Percentiles rank a stretch among this genome's conserved stretches.
phyloP scores from a whole-genome alignment of 2,888 invertebrate species.

The Trichacis sp. region DNA sequence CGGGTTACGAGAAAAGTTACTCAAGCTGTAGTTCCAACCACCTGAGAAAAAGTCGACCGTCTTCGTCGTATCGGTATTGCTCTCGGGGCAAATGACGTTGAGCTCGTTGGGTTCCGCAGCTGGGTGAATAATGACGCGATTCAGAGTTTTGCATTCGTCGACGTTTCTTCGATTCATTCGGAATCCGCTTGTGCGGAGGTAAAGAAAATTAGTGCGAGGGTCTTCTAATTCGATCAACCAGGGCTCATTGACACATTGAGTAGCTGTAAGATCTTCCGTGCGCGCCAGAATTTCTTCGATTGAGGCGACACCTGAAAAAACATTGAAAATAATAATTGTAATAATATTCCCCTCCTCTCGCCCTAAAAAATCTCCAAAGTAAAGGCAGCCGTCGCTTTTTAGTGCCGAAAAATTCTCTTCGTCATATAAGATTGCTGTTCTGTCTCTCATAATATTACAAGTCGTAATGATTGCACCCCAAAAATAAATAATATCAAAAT shows the following conservation, averaged over 20 bases:
- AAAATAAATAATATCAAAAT: too few relatives aligned
- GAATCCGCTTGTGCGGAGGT: slow-evolving; percentile 78
- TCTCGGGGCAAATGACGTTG: slow-evolving; percentile 78
- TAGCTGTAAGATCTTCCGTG: slow-evolving; percentile 59
- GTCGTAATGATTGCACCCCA: too few relatives aligned
- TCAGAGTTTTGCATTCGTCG: slow-evolving; percentile 76
- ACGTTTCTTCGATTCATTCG: slow-evolving; percentile 70
- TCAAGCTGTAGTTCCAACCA: slow-evolving; percentile 46
- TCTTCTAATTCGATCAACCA: slow-evolving; percentile 85
- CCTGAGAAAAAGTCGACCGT: slow-evolving; percentile 79
- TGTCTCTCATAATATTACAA: too few relatives aligned
- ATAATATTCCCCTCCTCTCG: too few relatives aligned
- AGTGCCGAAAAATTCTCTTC: too few relatives aligned
- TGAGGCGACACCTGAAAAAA: slow-evolving; percentile 48
- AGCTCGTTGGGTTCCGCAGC: slow-evolving; percentile 75
- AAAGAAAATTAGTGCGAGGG: slow-evolving; percentile 77
- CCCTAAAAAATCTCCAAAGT: too few relatives aligned
- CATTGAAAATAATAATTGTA: not conserved
- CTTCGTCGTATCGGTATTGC: slow-evolving; percentile 54
- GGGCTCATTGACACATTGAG: slow-evolving; percentile 78
- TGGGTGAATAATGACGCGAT: slow-evolving; percentile 80
- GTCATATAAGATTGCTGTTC: too few relatives aligned
- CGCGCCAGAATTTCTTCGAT: slow-evolving; percentile 53
- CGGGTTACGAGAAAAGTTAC: slow-evolving; percentile 44
- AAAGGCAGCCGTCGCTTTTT: too few relatives aligned